A percentile compares a stretch with the other conserved stretches of the same genome.
Conservation (phyloP, 2,113 vertebrate genomes). For the Bubo blakistoni region DNA sequence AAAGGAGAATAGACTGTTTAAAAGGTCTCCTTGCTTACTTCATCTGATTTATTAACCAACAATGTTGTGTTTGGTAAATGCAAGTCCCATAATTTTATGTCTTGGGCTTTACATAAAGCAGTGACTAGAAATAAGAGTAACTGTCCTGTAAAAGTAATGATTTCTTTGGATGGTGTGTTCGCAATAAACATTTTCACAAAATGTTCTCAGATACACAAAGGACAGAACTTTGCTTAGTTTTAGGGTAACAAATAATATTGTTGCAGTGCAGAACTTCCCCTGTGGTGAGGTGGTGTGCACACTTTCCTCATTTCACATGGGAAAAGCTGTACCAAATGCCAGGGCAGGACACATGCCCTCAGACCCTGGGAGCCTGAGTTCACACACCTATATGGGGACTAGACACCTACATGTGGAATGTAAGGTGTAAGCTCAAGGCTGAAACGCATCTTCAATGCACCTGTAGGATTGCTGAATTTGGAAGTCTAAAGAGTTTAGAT, state of each 20-base stretch:
- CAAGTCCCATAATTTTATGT: not conserved
- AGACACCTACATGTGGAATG: not conserved
- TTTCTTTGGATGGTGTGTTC: not conserved
- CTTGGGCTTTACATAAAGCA: conserved; percentile 8
- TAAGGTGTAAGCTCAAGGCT: not conserved
- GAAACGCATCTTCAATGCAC: not conserved
- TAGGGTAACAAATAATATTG: not conserved
- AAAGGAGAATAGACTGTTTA: conserved; percentile 7
- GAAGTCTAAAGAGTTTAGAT: not conserved
- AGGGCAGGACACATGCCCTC: not conserved
- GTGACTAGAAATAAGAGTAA: not conserved
- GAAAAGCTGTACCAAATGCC: not conserved
- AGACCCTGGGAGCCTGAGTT: not conserved
- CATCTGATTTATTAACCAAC: conserved; percentile 33
- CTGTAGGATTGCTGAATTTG: not conserved
- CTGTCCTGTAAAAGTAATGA: not conserved
- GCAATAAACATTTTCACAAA: not conserved
- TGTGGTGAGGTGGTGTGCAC: not conserved
- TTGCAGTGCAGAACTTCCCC: not conserved
- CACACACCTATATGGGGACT: not conserved
- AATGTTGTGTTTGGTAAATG: not conserved
- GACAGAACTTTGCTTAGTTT: not conserved
- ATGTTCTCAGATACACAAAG: not conserved
- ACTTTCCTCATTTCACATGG: not conserved
- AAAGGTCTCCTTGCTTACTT: conserved; percentile 11